Percentiles rank a stretch among this genome's conserved stretches.
Evolutionary conservation across 30 jellyfish, hydroid and myxozoan species (phyloP).

Genomic region (Morbakka virulenta): DNA sequence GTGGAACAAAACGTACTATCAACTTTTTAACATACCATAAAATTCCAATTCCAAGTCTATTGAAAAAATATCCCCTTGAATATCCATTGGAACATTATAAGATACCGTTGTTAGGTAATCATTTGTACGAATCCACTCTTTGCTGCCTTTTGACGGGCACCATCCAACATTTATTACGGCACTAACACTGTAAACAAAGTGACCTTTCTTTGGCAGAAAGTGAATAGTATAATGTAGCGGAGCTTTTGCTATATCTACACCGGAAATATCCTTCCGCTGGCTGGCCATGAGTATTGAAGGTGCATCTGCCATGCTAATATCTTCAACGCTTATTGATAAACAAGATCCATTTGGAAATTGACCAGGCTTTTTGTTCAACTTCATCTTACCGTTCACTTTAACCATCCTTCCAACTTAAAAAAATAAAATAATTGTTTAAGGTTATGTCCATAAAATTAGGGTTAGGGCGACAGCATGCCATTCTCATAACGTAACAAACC

Average conservation of each 20-base stretch:
- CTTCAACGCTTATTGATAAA: conserved; percentile 30
- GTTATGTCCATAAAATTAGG: no score
- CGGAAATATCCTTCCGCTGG: conserved; percentile 39
- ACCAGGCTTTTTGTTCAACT: conserved; percentile 37
- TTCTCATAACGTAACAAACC: no score
- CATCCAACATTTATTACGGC: conserved; percentile 73
- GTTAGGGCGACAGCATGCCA: no score
- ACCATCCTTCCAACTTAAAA: conserved; percentile 30
- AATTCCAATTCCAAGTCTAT: conserved; percentile 20
- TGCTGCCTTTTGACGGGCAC: conserved; percentile 39
- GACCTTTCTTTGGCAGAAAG: conserved; percentile 24
- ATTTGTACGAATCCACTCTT: conserved; percentile 16
- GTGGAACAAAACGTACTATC: no score
- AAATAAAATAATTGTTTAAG: neutral
- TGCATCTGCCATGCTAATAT: conserved; percentile 52
- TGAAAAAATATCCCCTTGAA: conserved; percentile 13
- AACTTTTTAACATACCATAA: conserved; percentile 67
- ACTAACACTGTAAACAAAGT: conserved; percentile 25
- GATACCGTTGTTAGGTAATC: conserved; percentile 59
- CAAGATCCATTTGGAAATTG: conserved; percentile 65
- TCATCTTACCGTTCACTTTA: conserved; percentile 48
- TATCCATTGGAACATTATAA: neutral
- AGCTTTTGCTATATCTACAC: conserved; percentile 7
- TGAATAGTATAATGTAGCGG: conserved; percentile 14
- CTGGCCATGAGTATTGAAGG: conserved; percentile 39